Evolutionary conservation across 2,888 invertebrate genomes (phyloP), one percentile per base, ranked within the genome.

Genomic region (Nemurella pictetii): DNA sequence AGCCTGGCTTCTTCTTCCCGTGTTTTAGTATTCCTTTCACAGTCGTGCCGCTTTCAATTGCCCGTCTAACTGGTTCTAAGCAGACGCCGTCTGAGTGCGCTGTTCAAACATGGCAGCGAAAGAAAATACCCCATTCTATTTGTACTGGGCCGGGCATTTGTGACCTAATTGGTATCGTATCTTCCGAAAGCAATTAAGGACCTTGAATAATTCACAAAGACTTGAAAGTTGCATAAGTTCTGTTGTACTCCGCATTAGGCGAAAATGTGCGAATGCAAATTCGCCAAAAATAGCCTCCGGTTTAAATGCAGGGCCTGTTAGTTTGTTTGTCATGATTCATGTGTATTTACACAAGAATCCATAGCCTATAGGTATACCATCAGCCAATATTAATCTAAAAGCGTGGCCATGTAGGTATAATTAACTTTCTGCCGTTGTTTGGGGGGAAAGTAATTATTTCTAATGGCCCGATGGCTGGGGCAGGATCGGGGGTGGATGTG

Each of bases 401-500:
- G 82, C 82, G 29, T 82, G 78, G 20, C 30, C 78, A 30, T 82
- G 36, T 82, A 82, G 82, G 55, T 82, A 26, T 55, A 82, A 82
- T 82, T 82, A 82, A 82, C 82, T 82, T 55, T 82, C 5, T 36
- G 82, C 55, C 26, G 28, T 78, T 82, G 72, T 82, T 82, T 55
- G 55, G 82, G 82, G n/a, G 27, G 27, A 55, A 36, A n/a, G 82
- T 82, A 55, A 82, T 82, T 82, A 82, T 82, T 82, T 82, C 25
- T 55, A 82, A 82, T 72, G 55, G n/a, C 78, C 7, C 20, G 55
- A 82, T 72, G 55, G 78, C 78, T 27, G 3, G n/a, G n/a, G 7
- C 7, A 78, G 78, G 78, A 30, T n/a, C 25, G n/a, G 27, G 25
- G 25, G 32, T 2, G 27, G 55, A 25, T 55, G 27, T 4, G 28